These are phyloP conservation scores for Melanaphis sacchari DNA, from an alignment of 1,140 invertebrate species.

Conservation along the genomic window DNA sequence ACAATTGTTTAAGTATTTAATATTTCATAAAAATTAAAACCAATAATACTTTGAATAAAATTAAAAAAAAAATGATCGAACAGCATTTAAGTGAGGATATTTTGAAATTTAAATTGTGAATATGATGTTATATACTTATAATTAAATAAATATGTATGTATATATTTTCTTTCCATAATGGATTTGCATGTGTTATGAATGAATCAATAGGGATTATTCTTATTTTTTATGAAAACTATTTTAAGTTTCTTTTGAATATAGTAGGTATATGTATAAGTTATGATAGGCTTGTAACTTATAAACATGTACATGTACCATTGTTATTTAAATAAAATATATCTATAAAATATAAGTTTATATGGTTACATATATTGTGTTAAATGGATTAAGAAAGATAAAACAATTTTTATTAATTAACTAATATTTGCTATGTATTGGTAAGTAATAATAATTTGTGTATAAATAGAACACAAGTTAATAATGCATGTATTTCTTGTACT, in stretches of 20 bases:
- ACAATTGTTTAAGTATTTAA: background rate
- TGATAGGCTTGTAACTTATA: background rate
- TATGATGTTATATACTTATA: background rate
- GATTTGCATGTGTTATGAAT: background rate
- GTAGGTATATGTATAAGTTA: background rate
- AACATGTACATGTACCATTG: background rate
- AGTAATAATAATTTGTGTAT: conserved; percentile 1
- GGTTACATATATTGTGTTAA: background rate
- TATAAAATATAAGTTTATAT: background rate
- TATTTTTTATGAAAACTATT: background rate
- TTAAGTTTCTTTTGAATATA: background rate
- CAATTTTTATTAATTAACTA: conserved; percentile 8
- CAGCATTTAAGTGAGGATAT: background rate
- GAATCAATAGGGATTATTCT: background rate
- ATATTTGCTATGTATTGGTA: conserved; percentile 26
- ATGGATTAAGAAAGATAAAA: background rate
- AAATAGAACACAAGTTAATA: background rate
- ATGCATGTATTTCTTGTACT: background rate
- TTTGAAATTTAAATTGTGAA: background rate
- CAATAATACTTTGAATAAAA: background rate
- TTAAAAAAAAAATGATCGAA: background rate
- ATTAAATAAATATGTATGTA: background rate
- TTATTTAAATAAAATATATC: background rate
- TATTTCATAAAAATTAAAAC: background rate
- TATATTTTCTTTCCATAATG: background rate